Evolutionary conservation across 2,888 invertebrate species (phyloP), one percentile per base, ranked within the genome.

Genomic region (Scelioninae gen. 1): DNA sequence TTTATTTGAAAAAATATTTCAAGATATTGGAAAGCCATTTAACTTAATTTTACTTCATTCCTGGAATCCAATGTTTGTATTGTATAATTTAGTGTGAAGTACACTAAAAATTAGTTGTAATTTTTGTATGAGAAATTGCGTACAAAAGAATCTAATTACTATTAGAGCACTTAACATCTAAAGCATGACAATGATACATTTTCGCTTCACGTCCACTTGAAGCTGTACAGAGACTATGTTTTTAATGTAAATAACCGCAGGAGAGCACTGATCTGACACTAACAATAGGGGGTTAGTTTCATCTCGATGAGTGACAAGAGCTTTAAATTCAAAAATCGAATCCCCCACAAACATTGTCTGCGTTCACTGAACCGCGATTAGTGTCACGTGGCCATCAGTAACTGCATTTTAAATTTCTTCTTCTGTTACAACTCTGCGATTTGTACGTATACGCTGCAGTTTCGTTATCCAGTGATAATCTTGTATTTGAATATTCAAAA

Each of bases 261-360:
- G 75, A 51, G 66, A 69, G 62, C 47, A 47, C 51, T 56, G 72
- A 77, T 71, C 66, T 34, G 2, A n/a, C 51, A 10, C 10, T 66
- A 58, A 79, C 75, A 80, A 83, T 63, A 72, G 83, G 72, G 82
- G 85, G 79, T 75, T 71, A 85, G 86, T 84, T 86, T 85, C 85
- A 77, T 84, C 85, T 85, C 86, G 76, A 82, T 79, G 82, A 66
- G 79, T 77, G 82, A 74, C 82, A 83, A 76, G 84, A 78, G 85
- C 84, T 92, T 90, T 89, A 91, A 91, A 91, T 88, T 92, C 88
- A 91, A 92, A 92, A 92, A 92, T 91, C 89, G 89, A 89, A 91
- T 90, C 86, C 84, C 78, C 88, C 86, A 78, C 49, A 68, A 81
- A 86, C 81, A 89, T 92, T 92, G 91, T 92, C 87, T 89, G 86